Conservation (phyloP, 2,113 vertebrate genomes). For the Eleginops maclovinus region DNA sequence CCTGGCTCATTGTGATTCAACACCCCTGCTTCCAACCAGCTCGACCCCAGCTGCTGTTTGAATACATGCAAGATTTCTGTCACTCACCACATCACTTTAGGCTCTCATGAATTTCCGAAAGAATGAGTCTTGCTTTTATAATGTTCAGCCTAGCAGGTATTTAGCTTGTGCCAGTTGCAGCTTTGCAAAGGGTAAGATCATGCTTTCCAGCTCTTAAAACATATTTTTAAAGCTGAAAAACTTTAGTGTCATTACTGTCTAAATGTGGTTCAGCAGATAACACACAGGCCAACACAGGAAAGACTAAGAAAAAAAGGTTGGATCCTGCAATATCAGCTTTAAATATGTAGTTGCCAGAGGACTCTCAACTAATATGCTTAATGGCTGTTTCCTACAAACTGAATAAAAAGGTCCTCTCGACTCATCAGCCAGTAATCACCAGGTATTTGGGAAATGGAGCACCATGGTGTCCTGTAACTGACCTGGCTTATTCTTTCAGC, state of each 20-base stretch:
- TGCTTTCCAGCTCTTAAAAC: conserved; percentile 6
- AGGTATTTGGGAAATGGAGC: conserved; percentile 41
- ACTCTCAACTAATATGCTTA: conserved; percentile 4
- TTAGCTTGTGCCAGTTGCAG: conserved; percentile 23
- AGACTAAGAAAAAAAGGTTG: neutral
- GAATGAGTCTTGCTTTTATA: conserved; percentile 36
- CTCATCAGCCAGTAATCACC: conserved; percentile 15
- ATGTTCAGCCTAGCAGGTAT: conserved; percentile 10
- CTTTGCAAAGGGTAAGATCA: neutral
- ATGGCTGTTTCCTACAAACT: conserved; percentile 7
- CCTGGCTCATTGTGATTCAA: neutral
- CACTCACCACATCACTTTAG: conserved; percentile 32
- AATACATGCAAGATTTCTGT: conserved; percentile 26
- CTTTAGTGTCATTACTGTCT: conserved; percentile 16
- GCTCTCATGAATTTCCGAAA: conserved; percentile 37
- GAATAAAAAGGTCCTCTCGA: conserved; percentile 11
- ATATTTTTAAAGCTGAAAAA: conserved; percentile 15
- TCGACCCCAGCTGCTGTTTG: conserved; percentile 25
- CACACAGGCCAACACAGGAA: neutral
- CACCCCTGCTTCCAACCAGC: conserved; percentile 19
- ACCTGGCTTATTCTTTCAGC: conserved; percentile 42
- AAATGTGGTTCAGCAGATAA: conserved; percentile 13
- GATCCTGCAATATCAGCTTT: neutral
- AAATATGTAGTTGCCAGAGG: conserved; percentile 29
- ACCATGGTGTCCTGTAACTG: conserved; percentile 47